A percentile compares a stretch with the other conserved stretches of the same genome.
phyloP scores from a whole-genome alignment of 2,113 vertebrate genomes.

The Elephas maximus region DNA sequence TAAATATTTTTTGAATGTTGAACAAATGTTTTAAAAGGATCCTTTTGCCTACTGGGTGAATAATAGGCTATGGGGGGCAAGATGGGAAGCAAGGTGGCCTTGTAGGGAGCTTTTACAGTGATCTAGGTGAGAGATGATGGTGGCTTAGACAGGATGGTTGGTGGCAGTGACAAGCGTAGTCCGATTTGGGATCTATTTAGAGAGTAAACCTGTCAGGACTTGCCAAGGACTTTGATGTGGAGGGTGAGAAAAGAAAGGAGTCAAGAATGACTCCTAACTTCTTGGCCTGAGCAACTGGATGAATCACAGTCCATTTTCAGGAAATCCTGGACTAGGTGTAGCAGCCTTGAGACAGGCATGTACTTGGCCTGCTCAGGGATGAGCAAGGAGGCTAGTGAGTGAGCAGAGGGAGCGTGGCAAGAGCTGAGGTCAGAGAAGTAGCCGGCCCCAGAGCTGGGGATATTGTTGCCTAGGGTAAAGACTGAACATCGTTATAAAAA shows the following conservation, averaged over 20 bases:
- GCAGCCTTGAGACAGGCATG: neutral
- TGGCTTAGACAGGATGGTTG: neutral
- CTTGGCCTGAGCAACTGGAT: neutral
- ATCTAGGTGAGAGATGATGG: neutral
- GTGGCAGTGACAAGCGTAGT: neutral
- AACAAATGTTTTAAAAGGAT: neutral
- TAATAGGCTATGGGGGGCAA: neutral
- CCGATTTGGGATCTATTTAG: neutral
- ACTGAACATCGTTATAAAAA: neutral
- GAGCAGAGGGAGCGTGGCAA: neutral
- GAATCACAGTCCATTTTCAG: neutral
- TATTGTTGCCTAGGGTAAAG: neutral
- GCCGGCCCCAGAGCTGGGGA: neutral
- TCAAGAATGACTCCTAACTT: neutral
- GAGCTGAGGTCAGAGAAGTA: constrained; percentile 12
- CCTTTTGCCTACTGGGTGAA: neutral
- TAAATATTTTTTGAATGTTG: constrained; percentile 3
- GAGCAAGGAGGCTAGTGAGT: neutral
- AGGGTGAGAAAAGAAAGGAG: neutral
- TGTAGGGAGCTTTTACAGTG: neutral
- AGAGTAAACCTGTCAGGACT: constrained; percentile 21
- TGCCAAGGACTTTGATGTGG: neutral
- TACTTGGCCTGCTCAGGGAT: neutral
- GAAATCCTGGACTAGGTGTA: neutral
- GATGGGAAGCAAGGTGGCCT: neutral